Base-by-base conservation (phyloP, 2,113 vertebrate species). In the Proteles cristata region DNA sequence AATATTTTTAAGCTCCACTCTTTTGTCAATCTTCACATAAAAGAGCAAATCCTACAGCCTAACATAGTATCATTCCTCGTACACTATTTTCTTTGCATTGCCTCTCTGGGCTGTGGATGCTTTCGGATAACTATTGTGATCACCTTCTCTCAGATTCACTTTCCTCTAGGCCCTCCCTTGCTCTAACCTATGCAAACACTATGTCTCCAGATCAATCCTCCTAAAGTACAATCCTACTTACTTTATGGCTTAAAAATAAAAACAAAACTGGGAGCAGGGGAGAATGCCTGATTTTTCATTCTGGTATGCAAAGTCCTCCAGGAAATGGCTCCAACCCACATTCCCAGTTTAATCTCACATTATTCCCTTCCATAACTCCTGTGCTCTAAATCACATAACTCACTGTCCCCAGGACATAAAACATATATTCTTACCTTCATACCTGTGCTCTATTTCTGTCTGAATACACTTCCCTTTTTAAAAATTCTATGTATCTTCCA, bases 211-310 rank as follows among this genome's bases (percentile, higher is more conserved):
- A 89, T 45, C 33, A 74, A 26, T 35, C 63, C 61, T 76, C 53
- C 81, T 71, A n/a, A 25, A 83, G 19, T 35, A 77, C 14, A 87
- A 65, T 74, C 84, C 61, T 94, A 45, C 86, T 82, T 55, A 88
- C 68, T 63, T 84, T 85, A 88, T n/a, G 50, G 17, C 12, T 95
- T 39, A 93, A 69, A 88, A 68, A 66, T 45, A 91, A 83, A 92
- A 84, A 61, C 73, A 69, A 87, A 84, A 55, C n/a, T 73, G 39
- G 53, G 26, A 85, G 39, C 43, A 93, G 33, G 48, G n/a, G 33
- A 85, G 31, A 28, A 50, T 21, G 23, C 15, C 76, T 89, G n/a
- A 26, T 83, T 81, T 93, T 39, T 86, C n/a, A 84, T 26, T 69
- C n/a, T 90, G 48, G 19, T 25, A 88, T 25, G 28, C 43, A 53